These are phyloP conservation scores for Penaeus chinensis DNA, from an alignment of 1,140 invertebrate genomes.

Conservation along the genomic window DNA sequence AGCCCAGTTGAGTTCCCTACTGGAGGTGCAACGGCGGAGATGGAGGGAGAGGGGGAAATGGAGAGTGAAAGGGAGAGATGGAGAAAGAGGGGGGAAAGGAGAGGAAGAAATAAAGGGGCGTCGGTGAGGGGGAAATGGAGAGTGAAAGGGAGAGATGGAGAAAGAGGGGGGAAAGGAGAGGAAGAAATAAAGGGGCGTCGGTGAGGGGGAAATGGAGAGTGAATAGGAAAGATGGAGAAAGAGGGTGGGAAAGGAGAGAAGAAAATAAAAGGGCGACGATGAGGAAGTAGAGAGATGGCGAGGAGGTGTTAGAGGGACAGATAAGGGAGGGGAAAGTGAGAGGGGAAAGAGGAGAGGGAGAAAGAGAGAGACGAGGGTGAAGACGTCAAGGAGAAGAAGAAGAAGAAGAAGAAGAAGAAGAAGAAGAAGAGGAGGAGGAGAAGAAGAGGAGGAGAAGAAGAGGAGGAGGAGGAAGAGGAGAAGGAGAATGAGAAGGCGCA, in stretches of 20 bases:
- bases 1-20: constrained; percentile 54
- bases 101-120: not conserved
- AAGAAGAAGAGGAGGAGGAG: not conserved
- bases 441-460: not conserved
- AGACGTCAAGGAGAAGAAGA: not conserved
- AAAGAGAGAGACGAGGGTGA: not conserved
- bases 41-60: not conserved
- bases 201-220: too few relatives aligned
- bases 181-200: not conserved
- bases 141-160: not conserved
- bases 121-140: not conserved
- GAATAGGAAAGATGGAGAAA: not conserved
- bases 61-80: not conserved
- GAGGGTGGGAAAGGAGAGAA: not conserved
- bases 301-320: too few relatives aligned
- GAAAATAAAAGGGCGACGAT: too few relatives aligned
- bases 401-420: not conserved
- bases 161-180: not conserved
- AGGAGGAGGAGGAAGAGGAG: not conserved
- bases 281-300: not conserved
- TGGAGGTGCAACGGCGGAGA: constrained; percentile 25
- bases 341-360: not conserved
- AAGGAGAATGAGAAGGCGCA: too few relatives aligned
- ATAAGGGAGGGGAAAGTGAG: too few relatives aligned
- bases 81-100: not conserved